Percentiles rank a stretch among this genome's conserved stretches.
Conservation (phyloP, 2,888 invertebrate species). For the Gerris lacustris region DNA sequence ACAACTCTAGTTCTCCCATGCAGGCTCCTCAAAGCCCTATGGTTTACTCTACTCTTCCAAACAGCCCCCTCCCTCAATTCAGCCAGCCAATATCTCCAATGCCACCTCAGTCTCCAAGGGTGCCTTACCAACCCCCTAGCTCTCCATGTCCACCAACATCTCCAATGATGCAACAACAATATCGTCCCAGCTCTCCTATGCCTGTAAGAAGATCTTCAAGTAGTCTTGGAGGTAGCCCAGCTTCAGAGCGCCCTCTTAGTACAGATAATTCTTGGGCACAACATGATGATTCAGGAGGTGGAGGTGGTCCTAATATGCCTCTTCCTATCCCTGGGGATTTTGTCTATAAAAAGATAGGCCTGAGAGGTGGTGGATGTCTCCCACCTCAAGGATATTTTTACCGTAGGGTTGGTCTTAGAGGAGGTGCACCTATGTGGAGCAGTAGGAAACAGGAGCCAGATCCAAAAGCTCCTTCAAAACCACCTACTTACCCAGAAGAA, state of each 20-base stretch:
- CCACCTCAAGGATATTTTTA: constrained; percentile 47
- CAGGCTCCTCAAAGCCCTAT: constrained; percentile 32
- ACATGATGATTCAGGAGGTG: constrained; percentile 32
- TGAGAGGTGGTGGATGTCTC: constrained; percentile 42
- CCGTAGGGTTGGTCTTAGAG: constrained; percentile 44
- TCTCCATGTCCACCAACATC: constrained; percentile 38
- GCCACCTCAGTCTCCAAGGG: constrained; percentile 25
- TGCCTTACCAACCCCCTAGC: constrained; percentile 37
- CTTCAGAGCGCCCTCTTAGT: constrained; percentile 48
- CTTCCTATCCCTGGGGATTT: constrained; percentile 22
- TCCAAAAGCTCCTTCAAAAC: constrained; percentile 23
- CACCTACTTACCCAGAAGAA: constrained; percentile 20
- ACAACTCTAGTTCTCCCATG: constrained; percentile 38
- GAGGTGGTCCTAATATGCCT: constrained; percentile 18
- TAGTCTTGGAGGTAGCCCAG: constrained; percentile 40
- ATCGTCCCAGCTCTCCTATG: constrained; percentile 36
- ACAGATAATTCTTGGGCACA: constrained; percentile 45
- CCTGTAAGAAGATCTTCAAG: constrained; percentile 45
- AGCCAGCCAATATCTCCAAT: constrained; percentile 26
- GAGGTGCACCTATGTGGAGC: constrained; percentile 35
- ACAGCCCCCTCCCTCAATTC: constrained; percentile 27
- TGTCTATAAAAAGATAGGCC: constrained; percentile 14
- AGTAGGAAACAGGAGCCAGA: constrained; percentile 25
- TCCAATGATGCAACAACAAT: constrained; percentile 27
- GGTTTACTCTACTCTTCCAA: constrained; percentile 27